Evolutionary conservation across 2,113 vertebrate genomes (phyloP), one percentile per base, ranked within the genome.

Genomic region (Campylorhamphus procurvoides): DNA sequence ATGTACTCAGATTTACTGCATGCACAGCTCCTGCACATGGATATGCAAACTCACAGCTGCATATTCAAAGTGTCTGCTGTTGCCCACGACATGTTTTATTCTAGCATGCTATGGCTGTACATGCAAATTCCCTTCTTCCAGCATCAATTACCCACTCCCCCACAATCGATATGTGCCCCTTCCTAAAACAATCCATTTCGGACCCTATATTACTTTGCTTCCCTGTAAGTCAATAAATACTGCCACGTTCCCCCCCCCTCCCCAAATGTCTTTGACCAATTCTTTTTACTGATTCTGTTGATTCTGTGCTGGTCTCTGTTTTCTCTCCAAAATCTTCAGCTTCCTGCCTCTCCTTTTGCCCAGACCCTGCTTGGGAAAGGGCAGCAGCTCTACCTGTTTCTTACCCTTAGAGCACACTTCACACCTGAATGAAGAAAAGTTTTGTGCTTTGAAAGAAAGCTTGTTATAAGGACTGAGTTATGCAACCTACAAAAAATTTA

Each of bases 1-100:
- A 86, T 92, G 75, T 75, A 72, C 68, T 60, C 33, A 7, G 93
- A 87, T 90, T 92, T 89, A 62, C 24, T 35, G 93, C 40, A 19
- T 18, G 40, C 56, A 50, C 31, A 84, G 86, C 79, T 37, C 69
- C 91, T 16, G 47, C 52, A 46, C 52, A 58, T 83, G 90, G 63
- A 86, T 84, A 94, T 86, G 87, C 87, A 95, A 80, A 69, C 37
- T 40, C 39, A 9, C 4, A 94, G 94, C 44, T 95, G 85, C 91
- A 92, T 94, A 79, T 63, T 71, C 75, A 75, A 84, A 77, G 74
- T 15, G 71, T 58, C 77, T 94, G 74, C 55, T 47, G 22, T 39
- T 93, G 84, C 78, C 58, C 72, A 76, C 3, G 2, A 89, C 25
- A 8, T 33, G 35, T 33, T 86, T 92, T 86, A 86, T 88, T 92